A percentile compares a stretch with the other conserved stretches of the same genome.
These are phyloP conservation scores for Aplysina aerophoba DNA, from an alignment of 37 sponge, comb jelly and placozoan genomes.

Conservation along the genomic window DNA sequence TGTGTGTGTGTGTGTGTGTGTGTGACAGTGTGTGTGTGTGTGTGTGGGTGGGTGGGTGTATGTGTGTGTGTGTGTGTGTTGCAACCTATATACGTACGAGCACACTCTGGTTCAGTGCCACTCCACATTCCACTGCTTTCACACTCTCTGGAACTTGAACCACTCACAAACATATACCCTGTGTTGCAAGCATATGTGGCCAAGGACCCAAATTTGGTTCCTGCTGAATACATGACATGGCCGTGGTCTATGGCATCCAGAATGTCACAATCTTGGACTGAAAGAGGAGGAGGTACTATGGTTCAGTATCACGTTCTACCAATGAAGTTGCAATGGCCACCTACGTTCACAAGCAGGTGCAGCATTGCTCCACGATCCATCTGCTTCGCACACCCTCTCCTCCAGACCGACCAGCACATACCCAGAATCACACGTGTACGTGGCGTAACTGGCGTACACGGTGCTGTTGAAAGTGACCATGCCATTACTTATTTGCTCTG, in stretches of 20 bases:
- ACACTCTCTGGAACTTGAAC: neutral
- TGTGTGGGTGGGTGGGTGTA: too few relatives aligned
- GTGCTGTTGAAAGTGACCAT: neutral
- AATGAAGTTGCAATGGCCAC: neutral
- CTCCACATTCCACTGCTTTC: neutral
- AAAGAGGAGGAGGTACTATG: too few relatives aligned
- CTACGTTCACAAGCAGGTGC: neutral
- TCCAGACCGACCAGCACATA: neutral
- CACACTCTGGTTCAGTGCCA: neutral
- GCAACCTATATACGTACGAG: neutral
- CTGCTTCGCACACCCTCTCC: neutral
- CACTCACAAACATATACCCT: neutral
- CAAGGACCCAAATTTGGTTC: neutral
- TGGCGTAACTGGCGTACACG: neutral
- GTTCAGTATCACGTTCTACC: too few relatives aligned
- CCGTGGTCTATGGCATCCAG: constrained; percentile 17
- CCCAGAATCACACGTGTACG: constrained; percentile 9
- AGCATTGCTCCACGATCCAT: neutral
- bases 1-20: too few relatives aligned
- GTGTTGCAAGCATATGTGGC: constrained; percentile 16
- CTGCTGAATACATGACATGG: neutral
- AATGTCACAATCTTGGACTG: neutral
- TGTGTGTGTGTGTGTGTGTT: too few relatives aligned
- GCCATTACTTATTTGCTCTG: neutral
- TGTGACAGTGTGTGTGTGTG: too few relatives aligned